Evolutionary conservation across 2,797 vertebrate genomes (phyloP), one percentile per base, ranked within the genome.

Genomic region (Cossypha polioptera): DNA sequence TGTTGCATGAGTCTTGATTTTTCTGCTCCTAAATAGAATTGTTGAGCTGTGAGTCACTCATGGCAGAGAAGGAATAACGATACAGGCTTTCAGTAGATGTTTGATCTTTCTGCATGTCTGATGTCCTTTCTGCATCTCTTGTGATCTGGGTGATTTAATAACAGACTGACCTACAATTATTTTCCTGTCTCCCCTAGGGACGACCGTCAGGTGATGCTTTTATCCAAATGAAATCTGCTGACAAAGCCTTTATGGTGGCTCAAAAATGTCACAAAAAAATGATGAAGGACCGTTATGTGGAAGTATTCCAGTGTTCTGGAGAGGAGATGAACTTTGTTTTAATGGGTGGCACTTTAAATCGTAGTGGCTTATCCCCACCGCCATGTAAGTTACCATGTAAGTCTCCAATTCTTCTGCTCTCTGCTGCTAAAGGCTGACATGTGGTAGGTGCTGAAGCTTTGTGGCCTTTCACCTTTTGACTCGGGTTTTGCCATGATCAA

Each of bases 271-370:
- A 99, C 94, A 99, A 99, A 97, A 99, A 99, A 97, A 98, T 99
- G 85, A 99, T 99, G 99, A 99, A 99, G 98, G 99, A 99, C 95
- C 99, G 99, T 61, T 99, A 99, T 1, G 99, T 99, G 35, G 99
- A 99, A 98, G 99, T 99, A 91, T 99, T 99, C 95, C 99, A 99
- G 97, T 99, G 99, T 96, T 99, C 99, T 81, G 99, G 99, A 69
- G 99, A 99, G 96, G 99, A 99, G 98, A 99, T 99, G 99, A 99
- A 99, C 98, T 99, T 99, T 77, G 99, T 99, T 95, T 98, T 99
- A 97, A 99, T 99, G 99, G 99, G 99, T 95, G 99, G 99, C 95
- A 99, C 99, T 55, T 98, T 99, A 97, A 99, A 99, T 96, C 99
- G 99, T 97, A 99, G 99, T 80, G 99, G 99, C 97, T 98, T 99